Conservation (phyloP, 1,140 invertebrate species). For the Drosophila serrata region DNA sequence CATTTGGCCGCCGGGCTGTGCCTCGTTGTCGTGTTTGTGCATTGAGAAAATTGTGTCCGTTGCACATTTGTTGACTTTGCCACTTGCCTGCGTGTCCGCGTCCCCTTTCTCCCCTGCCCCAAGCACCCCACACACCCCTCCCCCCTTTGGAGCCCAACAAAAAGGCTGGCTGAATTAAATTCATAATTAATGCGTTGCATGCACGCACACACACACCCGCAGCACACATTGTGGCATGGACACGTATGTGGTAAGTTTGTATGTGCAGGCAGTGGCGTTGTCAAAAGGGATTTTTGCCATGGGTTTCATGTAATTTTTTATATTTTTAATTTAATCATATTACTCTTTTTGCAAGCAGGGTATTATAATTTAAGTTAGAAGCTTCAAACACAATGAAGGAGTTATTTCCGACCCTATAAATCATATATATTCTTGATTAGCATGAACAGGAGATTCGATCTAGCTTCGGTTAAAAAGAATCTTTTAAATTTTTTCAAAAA, state of each 20-base stretch:
- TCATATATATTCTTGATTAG: too few species aligned
- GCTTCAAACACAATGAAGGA: too few species aligned
- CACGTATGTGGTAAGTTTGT: constrained; percentile 37
- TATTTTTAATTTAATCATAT: too few species aligned
- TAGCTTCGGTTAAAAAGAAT: too few species aligned
- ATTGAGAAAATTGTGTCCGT: constrained; percentile 80
- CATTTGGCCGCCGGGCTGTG: constrained; percentile 66
- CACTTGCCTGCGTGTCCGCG: constrained; percentile 59
- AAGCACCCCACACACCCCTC: too few species aligned
- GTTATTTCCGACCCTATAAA: too few species aligned
- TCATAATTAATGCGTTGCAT: constrained; percentile 84
- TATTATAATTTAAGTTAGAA: too few species aligned
- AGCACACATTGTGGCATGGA: constrained; percentile 42
- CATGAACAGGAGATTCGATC: too few species aligned
- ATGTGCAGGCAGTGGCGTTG: not conserved
- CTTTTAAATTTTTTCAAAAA: too few species aligned
- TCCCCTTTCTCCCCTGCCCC: not conserved
- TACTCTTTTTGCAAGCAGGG: too few species aligned
- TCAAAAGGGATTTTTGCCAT: not conserved
- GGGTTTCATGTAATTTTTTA: too few species aligned
- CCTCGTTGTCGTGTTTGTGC: constrained; percentile 72
- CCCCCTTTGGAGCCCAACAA: constrained; percentile 28
- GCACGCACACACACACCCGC: constrained; percentile 69
- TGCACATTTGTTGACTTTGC: constrained; percentile 83
- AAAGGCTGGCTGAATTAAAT: constrained; percentile 78